Evolutionary conservation across 2,888 invertebrate genomes (phyloP).

Genomic region (Imbricaverruca yamaguchii): DNA sequence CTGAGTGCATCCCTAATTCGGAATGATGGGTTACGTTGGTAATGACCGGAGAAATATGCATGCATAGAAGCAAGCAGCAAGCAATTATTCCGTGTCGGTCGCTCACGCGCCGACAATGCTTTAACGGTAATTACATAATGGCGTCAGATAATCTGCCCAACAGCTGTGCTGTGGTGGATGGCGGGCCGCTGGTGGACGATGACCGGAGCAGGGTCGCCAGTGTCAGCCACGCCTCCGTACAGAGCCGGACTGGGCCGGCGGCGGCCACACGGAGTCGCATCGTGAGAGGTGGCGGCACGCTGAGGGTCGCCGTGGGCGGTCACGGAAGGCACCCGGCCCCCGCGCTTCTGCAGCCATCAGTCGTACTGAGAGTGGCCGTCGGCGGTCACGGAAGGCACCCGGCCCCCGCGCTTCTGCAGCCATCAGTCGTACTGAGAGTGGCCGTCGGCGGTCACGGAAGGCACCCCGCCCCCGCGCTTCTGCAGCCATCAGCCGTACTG

Average conservation of each 20-base stretch:
- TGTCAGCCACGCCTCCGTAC: no score
- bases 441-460: not conserved
- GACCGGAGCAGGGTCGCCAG: no score
- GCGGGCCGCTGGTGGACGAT: not conserved
- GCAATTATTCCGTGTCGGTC: no score
- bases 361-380: not conserved
- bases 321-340: slow-evolving; percentile 1
- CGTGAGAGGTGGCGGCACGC: not conserved
- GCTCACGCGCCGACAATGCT: no score
- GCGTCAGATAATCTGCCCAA: no score
- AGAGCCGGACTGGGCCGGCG: not conserved
- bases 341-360: not conserved
- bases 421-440: not conserved
- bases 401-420: not conserved
- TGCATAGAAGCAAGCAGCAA: no score
- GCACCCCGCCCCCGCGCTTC: not conserved
- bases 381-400: not conserved
- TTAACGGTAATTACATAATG: no score
- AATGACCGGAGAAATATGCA: no score
- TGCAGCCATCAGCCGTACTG: no score
- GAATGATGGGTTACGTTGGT: no score
- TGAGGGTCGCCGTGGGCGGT: not conserved
- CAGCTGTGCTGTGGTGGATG: not conserved
- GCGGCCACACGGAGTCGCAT: not conserved
- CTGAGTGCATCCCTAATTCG: no score